A percentile compares a stretch with the other conserved stretches of the same genome.
phyloP scores from a whole-genome alignment of 2,797 vertebrate species.

The Saxicola maurus region DNA sequence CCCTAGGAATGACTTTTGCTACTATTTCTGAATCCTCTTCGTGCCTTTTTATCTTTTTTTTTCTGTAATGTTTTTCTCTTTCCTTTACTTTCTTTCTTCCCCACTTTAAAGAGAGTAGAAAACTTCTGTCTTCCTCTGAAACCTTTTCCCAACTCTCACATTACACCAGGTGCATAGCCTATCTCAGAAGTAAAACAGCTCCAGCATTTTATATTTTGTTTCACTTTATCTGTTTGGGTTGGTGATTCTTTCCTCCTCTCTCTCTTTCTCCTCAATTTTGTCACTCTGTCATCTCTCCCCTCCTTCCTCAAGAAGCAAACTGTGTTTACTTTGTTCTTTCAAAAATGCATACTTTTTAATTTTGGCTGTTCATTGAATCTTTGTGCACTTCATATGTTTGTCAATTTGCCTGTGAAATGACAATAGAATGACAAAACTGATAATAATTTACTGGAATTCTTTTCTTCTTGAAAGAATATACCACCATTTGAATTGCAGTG shows the following conservation, averaged over 20 bases:
- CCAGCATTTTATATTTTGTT: neutral
- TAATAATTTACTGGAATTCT: neutral
- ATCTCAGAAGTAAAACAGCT: neutral
- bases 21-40: neutral
- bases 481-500: neutral
- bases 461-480: neutral
- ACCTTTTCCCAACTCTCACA: neutral
- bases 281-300: neutral
- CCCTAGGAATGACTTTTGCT: neutral
- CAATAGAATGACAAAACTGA: neutral
- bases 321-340: neutral
- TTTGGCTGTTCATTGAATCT: neutral
- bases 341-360: neutral
- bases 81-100: neutral
- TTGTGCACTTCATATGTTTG: neutral
- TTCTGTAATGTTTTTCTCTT: neutral
- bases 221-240: neutral
- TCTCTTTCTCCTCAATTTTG: neutral
- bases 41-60: neutral
- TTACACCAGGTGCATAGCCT: neutral
- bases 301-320: neutral
- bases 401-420: neutral
- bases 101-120: neutral
- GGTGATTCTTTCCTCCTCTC: neutral
- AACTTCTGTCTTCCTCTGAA: constrained; percentile 9